A percentile compares a stretch with the other conserved stretches of the same genome.
Conservation (phyloP, 2,113 vertebrate species). For the Diadophis punctatus region DNA sequence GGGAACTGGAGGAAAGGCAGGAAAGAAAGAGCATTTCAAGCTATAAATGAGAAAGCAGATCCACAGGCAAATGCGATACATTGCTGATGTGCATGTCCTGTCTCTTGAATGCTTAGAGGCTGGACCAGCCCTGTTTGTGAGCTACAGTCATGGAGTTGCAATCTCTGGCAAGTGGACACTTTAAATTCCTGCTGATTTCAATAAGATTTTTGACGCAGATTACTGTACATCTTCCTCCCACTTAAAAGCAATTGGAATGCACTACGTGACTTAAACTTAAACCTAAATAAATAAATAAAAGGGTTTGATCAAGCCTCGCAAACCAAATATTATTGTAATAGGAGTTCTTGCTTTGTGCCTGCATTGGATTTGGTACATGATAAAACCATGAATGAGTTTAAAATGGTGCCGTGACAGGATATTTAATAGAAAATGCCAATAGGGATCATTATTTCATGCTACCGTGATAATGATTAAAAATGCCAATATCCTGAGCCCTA, state of each 20-base stretch:
- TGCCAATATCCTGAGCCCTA: neutral
- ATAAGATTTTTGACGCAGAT: neutral
- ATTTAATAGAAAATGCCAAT: neutral
- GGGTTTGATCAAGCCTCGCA: neutral
- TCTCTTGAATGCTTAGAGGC: neutral
- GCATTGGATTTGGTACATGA: too few species aligned
- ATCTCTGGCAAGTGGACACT: neutral
- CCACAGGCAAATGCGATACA: neutral
- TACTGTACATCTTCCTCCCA: neutral
- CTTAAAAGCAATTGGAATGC: neutral
- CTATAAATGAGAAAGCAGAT: neutral
- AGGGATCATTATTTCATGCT: neutral
- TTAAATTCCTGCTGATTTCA: neutral
- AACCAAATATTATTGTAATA: neutral
- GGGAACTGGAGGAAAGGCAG: too few species aligned
- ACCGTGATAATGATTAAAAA: neutral
- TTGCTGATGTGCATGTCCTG: neutral
- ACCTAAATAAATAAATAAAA: neutral
- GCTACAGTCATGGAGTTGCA: too few species aligned
- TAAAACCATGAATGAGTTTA: neutral
- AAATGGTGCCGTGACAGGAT: neutral
- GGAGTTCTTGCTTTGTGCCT: neutral
- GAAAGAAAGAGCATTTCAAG: neutral
- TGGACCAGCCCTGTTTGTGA: neutral
- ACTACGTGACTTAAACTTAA: neutral